Conservation (phyloP, 1,140 invertebrate species). For the Pantala flavescens region DNA sequence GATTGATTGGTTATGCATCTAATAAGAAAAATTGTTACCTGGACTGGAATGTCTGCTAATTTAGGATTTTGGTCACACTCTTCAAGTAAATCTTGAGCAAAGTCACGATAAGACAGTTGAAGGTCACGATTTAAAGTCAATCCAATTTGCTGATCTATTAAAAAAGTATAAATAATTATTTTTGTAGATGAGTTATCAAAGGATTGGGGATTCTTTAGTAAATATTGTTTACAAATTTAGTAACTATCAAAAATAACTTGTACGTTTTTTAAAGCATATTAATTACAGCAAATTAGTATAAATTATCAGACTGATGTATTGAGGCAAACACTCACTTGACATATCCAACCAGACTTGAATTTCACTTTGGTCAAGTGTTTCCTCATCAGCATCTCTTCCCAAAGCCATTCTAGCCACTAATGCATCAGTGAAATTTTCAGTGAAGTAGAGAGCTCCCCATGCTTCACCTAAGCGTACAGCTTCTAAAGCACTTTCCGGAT, state of each 20-base stretch:
- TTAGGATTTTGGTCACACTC: slow-evolving; percentile 66
- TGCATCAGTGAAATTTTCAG: slow-evolving; percentile 74
- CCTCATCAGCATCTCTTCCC: slow-evolving; percentile 57
- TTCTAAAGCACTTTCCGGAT: slow-evolving; percentile 48
- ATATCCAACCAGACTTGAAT: slow-evolving; percentile 80
- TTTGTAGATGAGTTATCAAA: background rate
- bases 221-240: background rate
- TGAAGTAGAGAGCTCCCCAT: slow-evolving; percentile 79
- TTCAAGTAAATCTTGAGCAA: slow-evolving; percentile 55
- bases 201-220: background rate
- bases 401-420: slow-evolving; percentile 58
- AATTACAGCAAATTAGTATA: too few relatives aligned
- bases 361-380: slow-evolving; percentile 69
- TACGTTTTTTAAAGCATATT: too few relatives aligned
- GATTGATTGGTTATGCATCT: slow-evolving; percentile 13
- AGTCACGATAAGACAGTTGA: slow-evolving; percentile 65
- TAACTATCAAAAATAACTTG: slow-evolving; percentile 16
- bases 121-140: slow-evolving; percentile 70
- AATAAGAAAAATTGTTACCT: slow-evolving; percentile 27
- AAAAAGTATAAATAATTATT: background rate
- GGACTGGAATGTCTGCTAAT: slow-evolving; percentile 69
- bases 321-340: slow-evolving; percentile 58
- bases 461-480: slow-evolving; percentile 62
- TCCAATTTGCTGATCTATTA: slow-evolving; percentile 76
- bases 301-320: too few relatives aligned